Percentiles rank a stretch among this genome's conserved stretches.
These are phyloP conservation scores for Babyrousa celebensis DNA, from an alignment of 2,797 vertebrate species.

Conservation along the genomic window DNA sequence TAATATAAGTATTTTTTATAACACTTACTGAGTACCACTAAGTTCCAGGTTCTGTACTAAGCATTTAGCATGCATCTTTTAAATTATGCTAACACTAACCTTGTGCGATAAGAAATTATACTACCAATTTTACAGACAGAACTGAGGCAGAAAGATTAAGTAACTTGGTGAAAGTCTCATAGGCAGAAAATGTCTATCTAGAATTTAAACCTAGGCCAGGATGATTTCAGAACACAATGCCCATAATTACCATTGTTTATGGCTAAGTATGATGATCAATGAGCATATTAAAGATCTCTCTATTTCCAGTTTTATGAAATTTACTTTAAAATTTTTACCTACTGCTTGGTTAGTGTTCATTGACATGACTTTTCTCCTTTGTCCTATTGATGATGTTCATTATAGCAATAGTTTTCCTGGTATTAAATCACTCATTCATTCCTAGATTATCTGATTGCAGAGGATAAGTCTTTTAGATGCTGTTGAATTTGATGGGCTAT, in stretches of 20 bases:
- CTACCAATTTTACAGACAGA: constrained; percentile 30
- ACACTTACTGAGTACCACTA: not conserved
- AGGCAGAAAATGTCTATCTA: not conserved
- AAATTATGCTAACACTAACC: not conserved
- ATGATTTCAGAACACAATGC: not conserved
- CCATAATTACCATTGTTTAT: not conserved
- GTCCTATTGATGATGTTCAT: not conserved
- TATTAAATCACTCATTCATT: constrained; percentile 32
- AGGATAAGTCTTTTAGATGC: constrained; percentile 16
- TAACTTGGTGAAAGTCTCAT: not conserved
- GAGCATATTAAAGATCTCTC: not conserved
- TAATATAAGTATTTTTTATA: not conserved
- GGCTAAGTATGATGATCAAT: not conserved
- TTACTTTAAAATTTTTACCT: not conserved
- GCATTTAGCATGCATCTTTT: not conserved
- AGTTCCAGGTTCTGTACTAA: constrained; percentile 1
- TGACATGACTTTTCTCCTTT: not conserved
- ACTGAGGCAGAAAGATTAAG: constrained; percentile 34
- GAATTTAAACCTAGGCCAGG: constrained; percentile 11
- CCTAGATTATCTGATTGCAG: not conserved
- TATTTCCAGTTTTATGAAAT: not conserved
- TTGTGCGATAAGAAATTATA: not conserved
- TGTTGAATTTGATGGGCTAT: constrained; percentile 40
- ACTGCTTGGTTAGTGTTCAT: not conserved
- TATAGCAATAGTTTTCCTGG: constrained; percentile 39